Evolutionary conservation across 2,113 vertebrate genomes (phyloP).

Genomic region (Odocoileus virginianus): DNA sequence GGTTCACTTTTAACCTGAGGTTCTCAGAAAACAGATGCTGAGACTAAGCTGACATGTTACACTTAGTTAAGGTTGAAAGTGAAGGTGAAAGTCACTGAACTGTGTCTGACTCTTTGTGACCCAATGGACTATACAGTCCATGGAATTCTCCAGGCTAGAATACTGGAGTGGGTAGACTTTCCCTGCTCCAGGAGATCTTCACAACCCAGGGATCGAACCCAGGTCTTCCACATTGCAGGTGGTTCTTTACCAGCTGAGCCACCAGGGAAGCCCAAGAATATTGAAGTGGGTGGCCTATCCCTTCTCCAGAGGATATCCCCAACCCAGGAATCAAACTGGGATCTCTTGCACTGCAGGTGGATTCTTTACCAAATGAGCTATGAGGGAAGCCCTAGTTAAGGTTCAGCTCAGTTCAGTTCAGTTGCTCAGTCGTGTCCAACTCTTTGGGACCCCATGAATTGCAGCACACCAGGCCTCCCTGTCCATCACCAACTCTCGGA

Average conservation of each 20-base stretch:
- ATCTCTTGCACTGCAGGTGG: not conserved
- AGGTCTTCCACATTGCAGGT: not conserved
- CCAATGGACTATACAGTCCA: not conserved
- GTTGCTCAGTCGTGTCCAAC: not conserved
- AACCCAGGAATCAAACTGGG: not conserved
- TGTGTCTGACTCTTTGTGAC: not conserved
- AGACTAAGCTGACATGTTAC: not conserved
- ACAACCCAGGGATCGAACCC: not conserved
- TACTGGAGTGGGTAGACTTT: not conserved
- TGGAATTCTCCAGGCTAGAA: not conserved
- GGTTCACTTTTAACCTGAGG: not conserved
- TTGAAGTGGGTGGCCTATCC: not conserved
- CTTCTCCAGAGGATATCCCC: not conserved
- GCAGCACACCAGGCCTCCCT: fast-evolving
- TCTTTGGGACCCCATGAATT: fast-evolving
- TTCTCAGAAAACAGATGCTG: not conserved
- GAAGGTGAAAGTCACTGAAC: not conserved
- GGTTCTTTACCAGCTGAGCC: not conserved
- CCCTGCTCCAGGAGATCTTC: not conserved
- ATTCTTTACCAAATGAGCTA: not conserved
- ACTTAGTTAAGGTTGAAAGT: not conserved
- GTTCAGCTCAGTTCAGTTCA: not conserved
- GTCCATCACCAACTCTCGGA: not conserved
- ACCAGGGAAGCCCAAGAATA: not conserved
- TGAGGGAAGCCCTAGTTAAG: not conserved